Evolutionary conservation across 2,888 invertebrate genomes (phyloP).

Genomic region (Branchellion lobata): DNA sequence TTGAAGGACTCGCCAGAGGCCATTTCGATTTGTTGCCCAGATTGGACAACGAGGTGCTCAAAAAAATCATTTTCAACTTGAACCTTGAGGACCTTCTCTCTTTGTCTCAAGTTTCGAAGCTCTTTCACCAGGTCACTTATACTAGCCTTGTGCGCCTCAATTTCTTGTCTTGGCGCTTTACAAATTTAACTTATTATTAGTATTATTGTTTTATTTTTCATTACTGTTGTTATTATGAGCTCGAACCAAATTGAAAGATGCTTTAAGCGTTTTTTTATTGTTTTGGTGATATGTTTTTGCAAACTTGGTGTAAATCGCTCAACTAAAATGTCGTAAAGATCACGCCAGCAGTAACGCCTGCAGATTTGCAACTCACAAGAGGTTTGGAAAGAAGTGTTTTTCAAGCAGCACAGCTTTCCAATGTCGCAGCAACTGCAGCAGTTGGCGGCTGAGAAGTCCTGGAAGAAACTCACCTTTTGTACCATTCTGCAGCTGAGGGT

Average conservation of each 20-base stretch:
- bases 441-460: slow-evolving; percentile 3
- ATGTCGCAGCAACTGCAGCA: not conserved
- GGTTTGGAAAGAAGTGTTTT: slow-evolving; percentile 27
- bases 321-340: no score
- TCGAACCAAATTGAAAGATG: not conserved
- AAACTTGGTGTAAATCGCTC: no score
- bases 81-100: slow-evolving; percentile 24
- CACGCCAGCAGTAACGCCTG: no score
- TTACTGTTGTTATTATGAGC: not conserved
- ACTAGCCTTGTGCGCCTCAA: no score
- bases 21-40: slow-evolving; percentile 34
- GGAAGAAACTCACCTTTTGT: slow-evolving; percentile 27
- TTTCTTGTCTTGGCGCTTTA: no score
- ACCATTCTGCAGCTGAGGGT: slow-evolving; percentile 37
- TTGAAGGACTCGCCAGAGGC: not conserved
- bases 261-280: not conserved
- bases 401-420: slow-evolving; percentile 8
- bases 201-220: no score
- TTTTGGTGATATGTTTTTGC: no score
- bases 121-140: slow-evolving; percentile 17
- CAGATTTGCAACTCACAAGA: slow-evolving; percentile 30
- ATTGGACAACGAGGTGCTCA: slow-evolving; percentile 11
- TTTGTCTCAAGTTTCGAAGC: not conserved
- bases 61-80: slow-evolving; percentile 8
- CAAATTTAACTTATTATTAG: no score